Evolutionary conservation across 2,113 vertebrate genomes (phyloP), one percentile per base, ranked within the genome.

Genomic region (Phalacrocorax carbo): DNA sequence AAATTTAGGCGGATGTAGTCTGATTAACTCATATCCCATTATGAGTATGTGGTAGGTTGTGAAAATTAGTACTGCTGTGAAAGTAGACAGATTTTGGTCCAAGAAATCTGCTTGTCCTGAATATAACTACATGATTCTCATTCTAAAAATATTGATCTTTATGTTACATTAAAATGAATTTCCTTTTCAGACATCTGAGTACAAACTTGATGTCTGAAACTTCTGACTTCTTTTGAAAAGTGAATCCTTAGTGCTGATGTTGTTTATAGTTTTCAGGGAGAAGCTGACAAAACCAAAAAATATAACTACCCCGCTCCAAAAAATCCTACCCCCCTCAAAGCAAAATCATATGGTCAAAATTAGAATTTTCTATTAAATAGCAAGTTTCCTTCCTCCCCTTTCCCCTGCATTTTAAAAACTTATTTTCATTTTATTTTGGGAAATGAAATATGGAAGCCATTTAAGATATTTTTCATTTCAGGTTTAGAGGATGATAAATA

Each of bases 401-500:
- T 88, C 49, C 34, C 46, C 51, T 83, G 17, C 13, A 15, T 46
- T 90, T 61, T 49, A 92, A 76, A 76, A 94, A 54, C 9, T 36
- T n/a, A 14, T 32, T 91, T 52, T 82, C 2, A 12, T 52, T 83
- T 91, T 64, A 62, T 92, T 92, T 80, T 40, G 32, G 27, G 36
- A 51, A 94, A 83, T 21, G 1, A 88, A 88, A 84, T 32, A 34
- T 15, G 18, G 23, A 61, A 86, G 49, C 77, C 0, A 20, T 42
- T 66, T 9, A 34, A 71, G 55, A 44, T 38, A 36, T 48, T 75
- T 84, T 88, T 94, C 51, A 55, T 84, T 96, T 94, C 77, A 48
- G 38, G 42, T 75, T 86, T 89, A 96, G 69, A 82, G 20, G 48
- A 82, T 87, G 86, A 94, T 86, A 96, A 96, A 94, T 93, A 94